A percentile compares a stretch with the other conserved stretches of the same genome.
Evolutionary conservation across 2,113 vertebrate genomes (phyloP).

Genomic region (Megaceryle maxima): DNA sequence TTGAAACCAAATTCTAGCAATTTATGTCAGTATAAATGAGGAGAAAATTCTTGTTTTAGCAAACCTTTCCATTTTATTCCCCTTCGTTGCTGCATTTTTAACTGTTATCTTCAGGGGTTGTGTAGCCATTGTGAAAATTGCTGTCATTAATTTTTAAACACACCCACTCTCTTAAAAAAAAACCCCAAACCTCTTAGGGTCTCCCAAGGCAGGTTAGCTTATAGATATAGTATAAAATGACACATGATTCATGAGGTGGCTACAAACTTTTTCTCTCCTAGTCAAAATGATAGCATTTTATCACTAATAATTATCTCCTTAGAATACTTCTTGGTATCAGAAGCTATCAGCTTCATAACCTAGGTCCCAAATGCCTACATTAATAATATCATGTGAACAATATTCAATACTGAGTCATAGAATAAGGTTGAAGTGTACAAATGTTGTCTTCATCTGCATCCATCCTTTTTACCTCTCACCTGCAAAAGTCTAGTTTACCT

Average conservation of each 20-base stretch:
- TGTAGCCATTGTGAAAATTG: constrained; percentile 6
- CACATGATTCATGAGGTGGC: not conserved
- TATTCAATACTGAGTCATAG: not conserved
- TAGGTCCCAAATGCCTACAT: not conserved
- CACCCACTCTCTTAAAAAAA: not conserved
- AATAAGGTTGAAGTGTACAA: not conserved
- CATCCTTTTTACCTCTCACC: not conserved
- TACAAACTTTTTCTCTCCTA: not conserved
- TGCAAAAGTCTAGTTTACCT: not conserved
- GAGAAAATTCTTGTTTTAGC: constrained; percentile 4
- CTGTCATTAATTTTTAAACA: constrained; percentile 39
- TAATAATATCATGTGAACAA: not conserved
- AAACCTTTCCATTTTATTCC: not conserved
- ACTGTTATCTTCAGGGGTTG: constrained; percentile 1
- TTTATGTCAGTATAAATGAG: constrained; percentile 38
- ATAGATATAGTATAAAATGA: not conserved
- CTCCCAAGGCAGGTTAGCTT: not conserved
- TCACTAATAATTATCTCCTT: constrained; percentile 13
- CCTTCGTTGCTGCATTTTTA: not conserved
- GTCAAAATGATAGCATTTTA: constrained; percentile 6
- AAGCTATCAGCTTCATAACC: not conserved
- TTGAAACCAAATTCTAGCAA: constrained; percentile 26
- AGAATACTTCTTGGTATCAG: not conserved
- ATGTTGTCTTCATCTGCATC: not conserved
- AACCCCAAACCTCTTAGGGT: not conserved